Conservation (phyloP, 2,113 vertebrate species). For the Aldabrachelys gigantea region DNA sequence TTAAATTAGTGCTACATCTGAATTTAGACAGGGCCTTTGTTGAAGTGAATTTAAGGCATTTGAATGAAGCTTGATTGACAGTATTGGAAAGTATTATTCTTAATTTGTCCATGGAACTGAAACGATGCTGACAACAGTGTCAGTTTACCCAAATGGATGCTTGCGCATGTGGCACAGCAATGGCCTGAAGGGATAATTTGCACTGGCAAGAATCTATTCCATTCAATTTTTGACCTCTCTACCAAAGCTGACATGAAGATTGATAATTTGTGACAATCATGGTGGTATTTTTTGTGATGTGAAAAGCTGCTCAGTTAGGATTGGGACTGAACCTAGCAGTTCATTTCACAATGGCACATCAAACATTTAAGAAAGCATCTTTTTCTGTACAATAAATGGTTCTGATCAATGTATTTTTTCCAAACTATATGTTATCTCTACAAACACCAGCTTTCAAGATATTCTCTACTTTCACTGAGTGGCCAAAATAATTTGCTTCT, state of each 20-base stretch:
- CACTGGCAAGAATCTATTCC: neutral
- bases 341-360: neutral
- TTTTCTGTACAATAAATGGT: neutral
- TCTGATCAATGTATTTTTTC: neutral
- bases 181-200: neutral
- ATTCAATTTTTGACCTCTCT: neutral
- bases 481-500: constrained; percentile 1
- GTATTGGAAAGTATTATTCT: neutral
- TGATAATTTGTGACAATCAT: neutral
- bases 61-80: neutral
- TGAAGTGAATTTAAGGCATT: neutral
- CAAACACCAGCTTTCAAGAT: neutral
- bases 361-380: neutral
- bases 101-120: neutral
- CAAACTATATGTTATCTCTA: fast-evolving
- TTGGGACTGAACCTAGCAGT: neutral
- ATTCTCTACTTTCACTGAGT: neutral
- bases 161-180: neutral
- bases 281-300: neutral
- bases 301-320: neutral
- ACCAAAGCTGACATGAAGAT: neutral
- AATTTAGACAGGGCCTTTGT: neutral
- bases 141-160: no score
- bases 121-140: neutral
- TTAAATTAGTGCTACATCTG: neutral